A percentile compares a stretch with the other conserved stretches of the same genome.
Evolutionary conservation across 2,888 invertebrate genomes (phyloP).

Genomic region (Timandra comae): DNA sequence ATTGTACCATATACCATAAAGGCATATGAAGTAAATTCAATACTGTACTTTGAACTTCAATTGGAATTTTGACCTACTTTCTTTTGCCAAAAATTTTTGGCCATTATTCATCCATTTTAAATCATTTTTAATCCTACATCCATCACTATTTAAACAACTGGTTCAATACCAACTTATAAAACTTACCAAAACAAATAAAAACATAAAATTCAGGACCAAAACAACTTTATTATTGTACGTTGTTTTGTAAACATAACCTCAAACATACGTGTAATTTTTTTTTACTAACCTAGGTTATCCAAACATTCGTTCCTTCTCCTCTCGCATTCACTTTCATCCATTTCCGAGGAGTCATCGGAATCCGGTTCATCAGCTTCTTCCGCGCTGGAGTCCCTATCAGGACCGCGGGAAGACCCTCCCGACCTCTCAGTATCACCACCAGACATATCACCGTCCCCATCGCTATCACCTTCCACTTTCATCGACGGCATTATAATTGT

Average conservation of each 20-base stretch:
- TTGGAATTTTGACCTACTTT: too few relatives aligned
- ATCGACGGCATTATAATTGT: constrained; percentile 77
- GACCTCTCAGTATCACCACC: constrained; percentile 83
- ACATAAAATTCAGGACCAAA: constrained; percentile 5
- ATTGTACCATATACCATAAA: too few relatives aligned
- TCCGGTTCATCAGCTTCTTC: constrained; percentile 89
- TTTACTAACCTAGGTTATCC: constrained; percentile 82
- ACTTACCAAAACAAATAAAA: not conserved
- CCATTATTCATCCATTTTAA: too few relatives aligned
- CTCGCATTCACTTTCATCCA: constrained; percentile 96
- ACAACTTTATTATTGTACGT: too few relatives aligned
- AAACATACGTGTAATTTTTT: constrained; percentile 19
- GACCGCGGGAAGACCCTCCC: constrained; percentile 80
- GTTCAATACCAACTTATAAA: too few relatives aligned
- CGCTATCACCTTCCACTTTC: constrained; percentile 80
- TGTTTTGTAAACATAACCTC: constrained; percentile 76
- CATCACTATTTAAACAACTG: too few relatives aligned
- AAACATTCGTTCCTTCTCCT: constrained; percentile 87
- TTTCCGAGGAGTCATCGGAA: constrained; percentile 90
- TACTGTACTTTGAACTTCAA: too few relatives aligned
- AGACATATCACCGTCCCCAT: constrained; percentile 81
- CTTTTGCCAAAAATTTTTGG: too few relatives aligned
- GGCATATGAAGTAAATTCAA: too few relatives aligned
- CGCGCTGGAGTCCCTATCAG: constrained; percentile 82
- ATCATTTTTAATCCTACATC: too few relatives aligned